Percentiles rank a stretch among this genome's conserved stretches.
These are phyloP conservation scores for Sclerurus mexicanus DNA, from an alignment of 2,113 vertebrate species.

Conservation along the genomic window DNA sequence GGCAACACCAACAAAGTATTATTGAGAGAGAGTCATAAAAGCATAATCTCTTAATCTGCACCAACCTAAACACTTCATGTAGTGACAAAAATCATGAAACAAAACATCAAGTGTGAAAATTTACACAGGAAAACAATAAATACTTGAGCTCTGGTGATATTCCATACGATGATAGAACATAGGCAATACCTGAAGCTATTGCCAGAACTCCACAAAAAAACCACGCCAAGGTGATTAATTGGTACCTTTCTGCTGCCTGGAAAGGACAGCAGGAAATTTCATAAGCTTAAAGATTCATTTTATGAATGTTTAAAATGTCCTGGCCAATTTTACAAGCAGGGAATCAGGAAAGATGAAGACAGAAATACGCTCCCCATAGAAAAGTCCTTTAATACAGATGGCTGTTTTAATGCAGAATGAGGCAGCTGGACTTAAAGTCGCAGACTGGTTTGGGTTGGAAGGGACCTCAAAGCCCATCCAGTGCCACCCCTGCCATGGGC, in stretches of 20 bases:
- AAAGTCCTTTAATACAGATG: neutral
- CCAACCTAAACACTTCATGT: neutral
- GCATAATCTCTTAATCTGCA: neutral
- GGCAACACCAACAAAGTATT: neutral
- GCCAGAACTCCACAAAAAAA: neutral
- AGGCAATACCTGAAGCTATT: neutral
- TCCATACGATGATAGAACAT: neutral
- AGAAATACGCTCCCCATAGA: neutral
- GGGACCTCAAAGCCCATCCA: accelerated
- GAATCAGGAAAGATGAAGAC: neutral
- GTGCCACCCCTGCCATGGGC: neutral
- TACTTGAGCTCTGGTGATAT: neutral
- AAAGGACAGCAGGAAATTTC: neutral
- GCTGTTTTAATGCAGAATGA: neutral
- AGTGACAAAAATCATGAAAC: neutral
- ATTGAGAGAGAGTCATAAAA: neutral
- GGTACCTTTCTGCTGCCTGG: neutral
- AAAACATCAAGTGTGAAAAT: neutral
- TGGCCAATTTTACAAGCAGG: neutral
- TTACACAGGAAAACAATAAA: neutral
- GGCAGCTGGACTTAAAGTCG: neutral
- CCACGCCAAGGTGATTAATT: neutral
- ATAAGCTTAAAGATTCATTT: neutral
- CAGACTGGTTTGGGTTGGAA: neutral
- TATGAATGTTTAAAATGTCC: neutral